Evolutionary conservation across 35 echinoderm and acorn worm species (phyloP), one percentile per base, ranked within the genome.

Genomic region (Apostichopus californicus): DNA sequence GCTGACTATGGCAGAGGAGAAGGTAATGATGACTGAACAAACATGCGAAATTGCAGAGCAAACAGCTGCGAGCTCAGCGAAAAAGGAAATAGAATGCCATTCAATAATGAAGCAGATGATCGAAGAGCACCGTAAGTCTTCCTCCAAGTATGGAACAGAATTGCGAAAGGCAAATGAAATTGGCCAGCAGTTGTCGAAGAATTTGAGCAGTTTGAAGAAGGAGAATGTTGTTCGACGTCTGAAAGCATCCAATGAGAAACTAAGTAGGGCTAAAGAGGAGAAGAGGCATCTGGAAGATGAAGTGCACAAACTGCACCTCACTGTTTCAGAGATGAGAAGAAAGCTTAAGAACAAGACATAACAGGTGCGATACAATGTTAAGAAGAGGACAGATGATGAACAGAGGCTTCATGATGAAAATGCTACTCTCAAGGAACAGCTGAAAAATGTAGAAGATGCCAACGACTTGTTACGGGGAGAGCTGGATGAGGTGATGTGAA

Each of bases 401-500:
- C 55, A 54, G 25, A 34, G 70, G 8, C 26, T 28, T n/a, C 7
- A 60, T 11, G 6, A 8, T 72, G 26, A 8, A 65, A 90, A 6
- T 75, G 34, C 77, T n/a, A 12, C 26, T 28, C 25, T 17, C 9
- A 9, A 11, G 83, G 8, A 89, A 68, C 63, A 58, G 78, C 1
- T 17, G 54, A 77, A 26, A 54, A 81, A 11, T 14, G 78, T 26
- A 81, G 6, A 95, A 80, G 18, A 73, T 12, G 72, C 79, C 34
- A 95, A 95, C 89, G 94, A 95, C 20, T 2, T 63, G 6, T 56
- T 95, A 0, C 20, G 63, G 9, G 4, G 14, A 46, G 0, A 82
- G 2, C 56, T 95, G 3, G 92, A 95, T 90, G 92, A 90, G 22
- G 58, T 95, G 5, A 93, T 93, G 86, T 73, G 77, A 20, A 55